Base-by-base conservation (phyloP, 2,888 invertebrate species). In the Parnassius glacialis region DNA sequence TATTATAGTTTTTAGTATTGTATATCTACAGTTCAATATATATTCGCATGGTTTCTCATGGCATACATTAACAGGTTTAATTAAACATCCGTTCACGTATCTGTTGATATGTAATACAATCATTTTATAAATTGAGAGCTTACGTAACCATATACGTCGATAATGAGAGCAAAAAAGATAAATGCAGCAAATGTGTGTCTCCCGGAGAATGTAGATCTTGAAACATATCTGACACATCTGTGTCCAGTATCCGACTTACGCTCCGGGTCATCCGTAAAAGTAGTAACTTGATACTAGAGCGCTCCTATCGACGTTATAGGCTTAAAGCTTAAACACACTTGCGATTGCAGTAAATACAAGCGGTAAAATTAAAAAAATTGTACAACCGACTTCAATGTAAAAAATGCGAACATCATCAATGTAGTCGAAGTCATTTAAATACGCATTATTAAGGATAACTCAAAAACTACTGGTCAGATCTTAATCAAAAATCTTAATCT, bases 221-320 rank as follows among this genome's bases (percentile, higher is more conserved):
- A 51, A 51, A 59, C 41, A 59, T 43, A 54, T 63, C 59, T 56
- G 55, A 63, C 59, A 65, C 64, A 66, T 64, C 65, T 66, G 67
- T 65, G 69, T 67, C 68, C 68, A 67, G 69, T 59, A 67, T 65
- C 61, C 62, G 65, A 50, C 59, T 63, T 66, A 65, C 41, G 13
- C 20, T 57, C 64, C 70, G 68, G 67, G 69, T 72, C 69, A 69
- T 69, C 65, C 68, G 71, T 66, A 65, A 70, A 72, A 71, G 71
- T 34, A 34, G 34, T 42, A 52, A 52, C 52, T 50, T 57, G 52
- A 16, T 16, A 52, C 48, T 12, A 42, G 5, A 45, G 52, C 51
- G 48, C 52, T 56, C 34, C 47, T 57, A 25, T 20, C 42, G 51
- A 54, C 13, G 3, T 42, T 62, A 58, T 55, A 47, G 62, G 41